These are phyloP conservation scores for Rhabdophis nuchalis DNA, from an alignment of 2,797 vertebrate genomes.

Conservation along the genomic window DNA sequence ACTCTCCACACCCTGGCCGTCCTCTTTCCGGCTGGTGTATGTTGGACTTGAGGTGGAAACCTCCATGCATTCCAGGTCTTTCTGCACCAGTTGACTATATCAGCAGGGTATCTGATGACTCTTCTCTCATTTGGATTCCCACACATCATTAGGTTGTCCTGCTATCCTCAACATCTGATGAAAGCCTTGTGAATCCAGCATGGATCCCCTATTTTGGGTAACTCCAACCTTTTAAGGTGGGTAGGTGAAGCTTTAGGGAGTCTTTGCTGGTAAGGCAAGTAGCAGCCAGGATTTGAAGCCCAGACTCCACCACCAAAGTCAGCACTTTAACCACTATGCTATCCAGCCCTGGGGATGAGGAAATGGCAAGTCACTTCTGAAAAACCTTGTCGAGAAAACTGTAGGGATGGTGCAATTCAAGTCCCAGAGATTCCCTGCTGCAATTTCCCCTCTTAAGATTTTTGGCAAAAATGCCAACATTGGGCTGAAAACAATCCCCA, in stretches of 20 bases:
- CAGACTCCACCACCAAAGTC: not conserved
- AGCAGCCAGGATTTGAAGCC: not conserved
- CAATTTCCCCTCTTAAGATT: not conserved
- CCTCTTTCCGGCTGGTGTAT: too few relatives aligned
- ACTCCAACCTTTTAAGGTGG: not conserved
- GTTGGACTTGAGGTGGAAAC: too few relatives aligned
- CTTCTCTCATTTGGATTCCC: not conserved
- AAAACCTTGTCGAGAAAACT: not conserved
- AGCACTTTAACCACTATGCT: not conserved
- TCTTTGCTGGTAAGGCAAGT: not conserved
- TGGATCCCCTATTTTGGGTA: not conserved
- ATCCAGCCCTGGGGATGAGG: not conserved
- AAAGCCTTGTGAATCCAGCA: not conserved
- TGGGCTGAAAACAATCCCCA: not conserved
- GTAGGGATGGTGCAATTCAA: not conserved
- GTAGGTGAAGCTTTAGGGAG: not conserved
- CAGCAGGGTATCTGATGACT: not conserved
- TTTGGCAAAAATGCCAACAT: not conserved
- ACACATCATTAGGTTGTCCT: not conserved
- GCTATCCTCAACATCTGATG: not conserved
- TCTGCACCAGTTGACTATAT: too few relatives aligned
- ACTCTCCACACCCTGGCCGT: too few relatives aligned
- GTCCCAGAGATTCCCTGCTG: not conserved
- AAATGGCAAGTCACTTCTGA: not conserved
- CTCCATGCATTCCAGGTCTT: too few relatives aligned